These are phyloP conservation scores for Spea hammondii DNA, from an alignment of 2,797 vertebrate species.

Conservation along the genomic window DNA sequence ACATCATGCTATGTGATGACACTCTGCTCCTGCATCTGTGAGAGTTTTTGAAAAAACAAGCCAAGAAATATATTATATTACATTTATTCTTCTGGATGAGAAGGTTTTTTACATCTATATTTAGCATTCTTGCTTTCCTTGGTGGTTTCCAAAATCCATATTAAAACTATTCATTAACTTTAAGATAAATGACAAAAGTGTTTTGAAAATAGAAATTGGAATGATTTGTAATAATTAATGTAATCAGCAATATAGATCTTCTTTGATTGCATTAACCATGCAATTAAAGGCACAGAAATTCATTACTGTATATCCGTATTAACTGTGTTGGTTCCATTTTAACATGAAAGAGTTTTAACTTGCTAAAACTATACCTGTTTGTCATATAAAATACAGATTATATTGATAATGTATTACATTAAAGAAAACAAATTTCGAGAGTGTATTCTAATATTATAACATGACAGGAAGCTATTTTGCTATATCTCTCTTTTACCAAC, in stretches of 20 bases:
- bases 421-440: too few species aligned
- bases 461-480: too few species aligned
- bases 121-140: conserved; percentile 1
- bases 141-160: not conserved
- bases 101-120: not conserved
- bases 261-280: conserved; percentile 3
- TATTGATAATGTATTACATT: too few species aligned
- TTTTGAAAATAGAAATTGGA: conserved; percentile 7
- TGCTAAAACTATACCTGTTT: too few species aligned
- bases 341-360: not conserved
- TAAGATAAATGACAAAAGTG: conserved; percentile 1
- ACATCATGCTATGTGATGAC: too few species aligned
- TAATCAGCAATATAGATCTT: not conserved
- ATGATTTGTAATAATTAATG: conserved; percentile 12
- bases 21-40: too few species aligned
- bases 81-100: not conserved
- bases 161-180: conserved; percentile 5
- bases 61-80: not conserved
- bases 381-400: too few species aligned
- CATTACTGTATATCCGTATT: not conserved
- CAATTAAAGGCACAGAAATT: not conserved
- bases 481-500: too few species aligned
- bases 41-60: too few species aligned
- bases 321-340: not conserved
- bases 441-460: too few species aligned